phyloP scores from a whole-genome alignment of 1,140 invertebrate genomes.

The Nylanderia fulva region DNA sequence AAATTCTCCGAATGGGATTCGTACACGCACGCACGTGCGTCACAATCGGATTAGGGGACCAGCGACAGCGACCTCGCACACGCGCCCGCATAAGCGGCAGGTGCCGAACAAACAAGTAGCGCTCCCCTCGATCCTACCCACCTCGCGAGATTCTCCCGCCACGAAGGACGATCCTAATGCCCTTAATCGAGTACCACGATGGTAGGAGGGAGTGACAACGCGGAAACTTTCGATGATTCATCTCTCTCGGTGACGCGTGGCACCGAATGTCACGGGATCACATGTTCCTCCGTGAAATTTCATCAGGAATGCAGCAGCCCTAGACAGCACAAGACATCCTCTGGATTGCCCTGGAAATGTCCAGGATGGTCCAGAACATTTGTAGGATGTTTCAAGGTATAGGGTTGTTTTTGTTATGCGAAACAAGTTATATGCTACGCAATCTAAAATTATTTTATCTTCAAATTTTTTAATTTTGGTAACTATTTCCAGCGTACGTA shows the following conservation, averaged over 20 bases:
- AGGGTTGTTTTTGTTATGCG: too few species aligned
- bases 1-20: conserved; percentile 44
- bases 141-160: background rate
- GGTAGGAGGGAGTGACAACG: conserved; percentile 31
- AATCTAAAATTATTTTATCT: too few species aligned
- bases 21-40: conserved; percentile 51
- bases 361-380: too few species aligned
- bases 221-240: conserved; percentile 62
- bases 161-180: conserved; percentile 53
- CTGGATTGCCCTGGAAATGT: too few species aligned
- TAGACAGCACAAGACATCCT: too few species aligned
- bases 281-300: conserved; percentile 46
- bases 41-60: conserved; percentile 59
- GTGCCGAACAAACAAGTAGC: conserved; percentile 56
- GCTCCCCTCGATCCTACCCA: background rate
- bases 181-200: conserved; percentile 58
- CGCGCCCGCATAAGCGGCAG: conserved; percentile 41
- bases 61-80: conserved; percentile 41
- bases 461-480: too few species aligned
- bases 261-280: background rate
- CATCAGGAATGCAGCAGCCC: conserved; percentile 4
- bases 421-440: too few species aligned
- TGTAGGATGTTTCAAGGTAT: too few species aligned
- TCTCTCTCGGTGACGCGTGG: conserved; percentile 37
- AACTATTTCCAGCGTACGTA: too few species aligned